These are phyloP conservation scores for Iselma pallidipennis DNA, from an alignment of 2,888 invertebrate genomes.

Conservation along the genomic window DNA sequence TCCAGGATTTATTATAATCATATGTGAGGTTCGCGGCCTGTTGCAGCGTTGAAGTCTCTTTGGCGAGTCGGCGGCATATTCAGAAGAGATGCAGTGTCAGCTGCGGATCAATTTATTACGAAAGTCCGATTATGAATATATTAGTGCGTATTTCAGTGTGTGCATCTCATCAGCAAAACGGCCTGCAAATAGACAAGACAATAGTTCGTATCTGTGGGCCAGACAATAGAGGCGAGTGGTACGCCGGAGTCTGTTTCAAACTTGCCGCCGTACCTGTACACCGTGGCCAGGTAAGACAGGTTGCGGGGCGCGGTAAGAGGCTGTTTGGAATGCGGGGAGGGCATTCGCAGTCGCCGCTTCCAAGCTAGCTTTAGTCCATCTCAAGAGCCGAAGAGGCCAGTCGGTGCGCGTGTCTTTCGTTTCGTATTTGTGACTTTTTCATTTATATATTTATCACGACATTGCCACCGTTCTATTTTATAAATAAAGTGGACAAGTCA, in stretches of 20 bases:
- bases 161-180: conserved; percentile 43
- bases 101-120: conserved; percentile 41
- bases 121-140: conserved; percentile 47
- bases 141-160: conserved; percentile 48
- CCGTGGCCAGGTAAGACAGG: conserved; percentile 45
- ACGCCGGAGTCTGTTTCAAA: conserved; percentile 42
- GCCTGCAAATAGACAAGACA: conserved; percentile 54
- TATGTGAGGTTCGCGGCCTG: conserved; percentile 36
- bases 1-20: conserved; percentile 47
- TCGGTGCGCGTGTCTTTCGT: conserved; percentile 34
- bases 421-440: conserved; percentile 12
- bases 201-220: conserved; percentile 52
- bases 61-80: conserved; percentile 2
- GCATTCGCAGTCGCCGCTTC: conserved; percentile 42
- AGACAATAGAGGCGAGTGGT: conserved; percentile 48
- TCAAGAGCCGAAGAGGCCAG: conserved; percentile 48
- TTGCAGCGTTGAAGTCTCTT: conserved; percentile 21
- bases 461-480: background rate
- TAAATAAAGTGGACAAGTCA: background rate
- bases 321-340: conserved; percentile 56
- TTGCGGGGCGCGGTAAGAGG: conserved; percentile 51
- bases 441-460: background rate
- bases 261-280: conserved; percentile 48
- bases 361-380: conserved; percentile 52
- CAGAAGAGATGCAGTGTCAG: conserved; percentile 19